A percentile compares a stretch with the other conserved stretches of the same genome.
Evolutionary conservation across 1,140 invertebrate genomes (phyloP).

Genomic region (Saccostrea glomerata): DNA sequence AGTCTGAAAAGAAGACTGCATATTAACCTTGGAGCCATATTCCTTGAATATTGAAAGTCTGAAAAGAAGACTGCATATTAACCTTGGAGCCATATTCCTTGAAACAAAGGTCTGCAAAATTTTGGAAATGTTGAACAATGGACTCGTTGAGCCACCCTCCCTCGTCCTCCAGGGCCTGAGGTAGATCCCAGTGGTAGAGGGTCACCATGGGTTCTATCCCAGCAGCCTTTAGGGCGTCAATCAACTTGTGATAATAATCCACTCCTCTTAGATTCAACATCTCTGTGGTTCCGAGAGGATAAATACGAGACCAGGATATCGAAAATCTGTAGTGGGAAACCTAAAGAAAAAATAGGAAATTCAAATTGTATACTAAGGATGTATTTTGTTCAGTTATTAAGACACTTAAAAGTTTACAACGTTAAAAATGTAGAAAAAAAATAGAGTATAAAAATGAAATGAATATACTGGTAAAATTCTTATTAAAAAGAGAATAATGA

Average conservation of each 20-base stretch:
- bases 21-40: constrained; percentile 74
- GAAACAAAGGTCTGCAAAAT: constrained; percentile 77
- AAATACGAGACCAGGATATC: constrained; percentile 71
- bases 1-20: too few relatives aligned
- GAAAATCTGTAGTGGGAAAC: constrained; percentile 74
- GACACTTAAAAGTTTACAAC: too few relatives aligned
- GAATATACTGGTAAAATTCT: too few relatives aligned
- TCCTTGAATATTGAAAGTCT: too few relatives aligned
- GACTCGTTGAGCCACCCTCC: constrained; percentile 81
- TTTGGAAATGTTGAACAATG: constrained; percentile 80
- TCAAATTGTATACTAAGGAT: not conserved
- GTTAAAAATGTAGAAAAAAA: too few relatives aligned
- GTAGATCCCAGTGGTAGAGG: constrained; percentile 80
- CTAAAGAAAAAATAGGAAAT: constrained; percentile 48
- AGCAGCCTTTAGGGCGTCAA: constrained; percentile 64
- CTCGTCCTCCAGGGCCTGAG: constrained; percentile 73
- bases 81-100: constrained; percentile 74
- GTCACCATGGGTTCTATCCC: constrained; percentile 79
- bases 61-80: constrained; percentile 21
- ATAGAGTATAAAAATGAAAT: too few relatives aligned
- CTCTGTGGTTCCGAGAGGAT: constrained; percentile 60
- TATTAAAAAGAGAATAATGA: too few relatives aligned
- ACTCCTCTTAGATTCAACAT: constrained; percentile 63
- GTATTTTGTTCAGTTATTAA: not conserved
- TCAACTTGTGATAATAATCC: constrained; percentile 70